Percentiles rank a stretch among this genome's conserved stretches.
These are phyloP conservation scores for Zaprionus camerounensis DNA, from an alignment of 1,140 invertebrate species.

Conservation along the genomic window DNA sequence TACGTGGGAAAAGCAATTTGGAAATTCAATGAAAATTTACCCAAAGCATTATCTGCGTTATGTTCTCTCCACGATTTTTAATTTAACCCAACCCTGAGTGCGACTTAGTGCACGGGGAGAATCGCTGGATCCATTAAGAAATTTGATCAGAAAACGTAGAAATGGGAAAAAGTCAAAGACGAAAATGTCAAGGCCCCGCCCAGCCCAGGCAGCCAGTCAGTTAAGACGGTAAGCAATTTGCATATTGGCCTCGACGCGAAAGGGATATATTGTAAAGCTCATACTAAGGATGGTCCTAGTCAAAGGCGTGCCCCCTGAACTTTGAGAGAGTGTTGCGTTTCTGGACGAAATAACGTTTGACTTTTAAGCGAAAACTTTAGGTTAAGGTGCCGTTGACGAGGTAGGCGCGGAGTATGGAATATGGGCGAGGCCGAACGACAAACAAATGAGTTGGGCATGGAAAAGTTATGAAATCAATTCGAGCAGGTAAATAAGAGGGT, in stretches of 20 bases:
- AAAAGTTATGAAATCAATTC: background rate
- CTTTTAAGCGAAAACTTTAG: conserved; percentile 52
- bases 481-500: background rate
- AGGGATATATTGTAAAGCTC: background rate
- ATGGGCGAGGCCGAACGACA: background rate
- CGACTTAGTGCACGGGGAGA: background rate
- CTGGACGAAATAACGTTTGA: conserved; percentile 65
- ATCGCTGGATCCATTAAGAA: conserved; percentile 32
- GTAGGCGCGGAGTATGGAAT: conserved; percentile 42
- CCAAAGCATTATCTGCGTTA: conserved; percentile 21
- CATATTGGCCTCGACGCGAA: conserved; percentile 26
- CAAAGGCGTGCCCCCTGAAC: conserved; percentile 40
- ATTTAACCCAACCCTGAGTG: conserved; percentile 30
- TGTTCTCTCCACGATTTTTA: background rate
- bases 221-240: conserved; percentile 14
- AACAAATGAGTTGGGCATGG: conserved; percentile 1
- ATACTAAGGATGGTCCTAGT: background rate
- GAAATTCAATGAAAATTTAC: conserved; percentile 40
- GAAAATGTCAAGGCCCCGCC: conserved; percentile 23
- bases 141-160: conserved; percentile 20
- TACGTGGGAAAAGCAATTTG: conserved; percentile 16
- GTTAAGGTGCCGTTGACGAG: conserved; percentile 27
- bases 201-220: background rate
- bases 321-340: conserved; percentile 46
- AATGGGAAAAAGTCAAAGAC: background rate